Conservation (phyloP, 1,140 invertebrate genomes). For the Proales similis region DNA sequence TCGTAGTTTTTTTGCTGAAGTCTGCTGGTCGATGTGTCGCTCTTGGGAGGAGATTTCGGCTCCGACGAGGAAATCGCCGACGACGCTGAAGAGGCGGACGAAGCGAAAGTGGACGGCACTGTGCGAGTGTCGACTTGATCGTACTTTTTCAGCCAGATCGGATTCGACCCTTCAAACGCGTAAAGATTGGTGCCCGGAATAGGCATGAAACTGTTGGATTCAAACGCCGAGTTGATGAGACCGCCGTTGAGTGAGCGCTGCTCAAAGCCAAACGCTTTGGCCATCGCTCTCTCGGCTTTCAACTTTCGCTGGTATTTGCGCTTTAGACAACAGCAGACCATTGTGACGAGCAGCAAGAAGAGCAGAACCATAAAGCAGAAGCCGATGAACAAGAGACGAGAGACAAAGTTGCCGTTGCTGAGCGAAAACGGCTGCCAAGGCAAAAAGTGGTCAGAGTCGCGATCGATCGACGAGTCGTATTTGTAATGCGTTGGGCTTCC, state of each 20-base stretch:
- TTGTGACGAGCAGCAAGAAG: neutral
- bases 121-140: slow-evolving; percentile 12
- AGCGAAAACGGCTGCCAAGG: neutral
- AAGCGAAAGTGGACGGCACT: neutral
- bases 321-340: slow-evolving; percentile 4
- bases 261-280: slow-evolving; percentile 32
- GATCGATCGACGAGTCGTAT: slow-evolving; percentile 3
- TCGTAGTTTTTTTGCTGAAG: too few relatives aligned
- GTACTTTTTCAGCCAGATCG: slow-evolving; percentile 32
- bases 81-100: slow-evolving; percentile 23
- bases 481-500: slow-evolving; percentile 4
- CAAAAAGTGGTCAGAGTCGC: slow-evolving; percentile 10
- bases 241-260: slow-evolving; percentile 16
- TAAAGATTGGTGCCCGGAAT: slow-evolving; percentile 35
- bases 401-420: neutral
- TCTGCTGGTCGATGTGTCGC: too few relatives aligned
- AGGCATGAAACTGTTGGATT: slow-evolving; percentile 29
- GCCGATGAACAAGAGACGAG: neutral
- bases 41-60: too few relatives aligned
- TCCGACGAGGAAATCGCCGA: too few relatives aligned
- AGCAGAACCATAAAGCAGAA: neutral
- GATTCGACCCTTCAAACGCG: slow-evolving; percentile 31
- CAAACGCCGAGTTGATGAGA: slow-evolving; percentile 19
- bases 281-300: slow-evolving; percentile 25
- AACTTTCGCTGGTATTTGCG: slow-evolving; percentile 28